Base-by-base conservation (phyloP, 2,797 vertebrate genomes). In the Bradypodion pumilum region DNA sequence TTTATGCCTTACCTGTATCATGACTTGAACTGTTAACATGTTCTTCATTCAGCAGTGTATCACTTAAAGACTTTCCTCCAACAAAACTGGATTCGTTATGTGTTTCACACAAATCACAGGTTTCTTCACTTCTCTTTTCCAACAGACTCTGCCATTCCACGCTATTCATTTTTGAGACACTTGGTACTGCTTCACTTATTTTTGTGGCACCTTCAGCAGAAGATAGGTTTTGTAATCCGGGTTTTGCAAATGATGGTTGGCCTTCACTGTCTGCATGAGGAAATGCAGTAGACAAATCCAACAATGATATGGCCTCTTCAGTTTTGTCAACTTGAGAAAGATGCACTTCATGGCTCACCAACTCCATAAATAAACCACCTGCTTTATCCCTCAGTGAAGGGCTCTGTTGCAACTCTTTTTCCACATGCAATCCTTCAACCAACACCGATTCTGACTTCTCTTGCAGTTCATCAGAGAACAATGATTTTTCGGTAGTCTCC, bases 1-100 rank as follows among this genome's bases (percentile, higher is more conserved):
- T 12, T 72, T 62, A 37, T 25, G 73, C 27, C 89, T 84, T 91
- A 96, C 95, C 94, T 92, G 86, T 40, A 89, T 6, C 2, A 1
- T 40, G 63, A 40, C 80, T 86, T 5, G 81, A 70, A 46, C n/a
- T 13, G 80, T 8, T 49, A 69, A 35, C 27, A 74, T 85, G 87
- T 65, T 88, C 85, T 1, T 90, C 91, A 40, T 72, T 44, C 35
- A 72, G 56, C 60, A 85, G 84, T 37, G 80, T 60, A 68, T 73
- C 60, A 23, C 23, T 81, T 77, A 79, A 29, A 23, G 84, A 81
- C 2, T 62, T 76, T 21, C 72, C 56, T 7, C 0, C 0, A 1
- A 1, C 21, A n/a, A 63, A 79, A 88, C 68, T 62, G 82, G 42
- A 65, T 1, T 88, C 87, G 49, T 76, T 80, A 66, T 90, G 52